phyloP scores from a whole-genome alignment of 2,888 invertebrate species.

The Drosophila conformis region DNA sequence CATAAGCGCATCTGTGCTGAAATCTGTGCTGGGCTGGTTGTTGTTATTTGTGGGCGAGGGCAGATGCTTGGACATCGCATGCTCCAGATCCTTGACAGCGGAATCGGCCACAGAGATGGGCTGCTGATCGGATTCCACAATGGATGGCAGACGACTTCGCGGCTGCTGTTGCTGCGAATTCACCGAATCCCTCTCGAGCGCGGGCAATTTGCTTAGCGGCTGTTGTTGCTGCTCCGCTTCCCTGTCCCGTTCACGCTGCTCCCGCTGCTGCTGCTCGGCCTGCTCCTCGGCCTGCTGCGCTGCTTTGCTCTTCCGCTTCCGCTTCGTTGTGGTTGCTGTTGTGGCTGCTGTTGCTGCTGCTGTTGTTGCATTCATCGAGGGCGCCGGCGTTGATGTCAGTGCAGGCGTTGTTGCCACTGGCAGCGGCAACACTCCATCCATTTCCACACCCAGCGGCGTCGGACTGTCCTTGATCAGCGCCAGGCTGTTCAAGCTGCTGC shows the following conservation, averaged over 20 bases:
- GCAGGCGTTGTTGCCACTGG: slow-evolving; percentile 67
- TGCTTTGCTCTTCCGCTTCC: slow-evolving; percentile 88
- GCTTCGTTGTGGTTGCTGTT: slow-evolving; percentile 76
- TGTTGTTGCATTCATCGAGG: slow-evolving; percentile 16
- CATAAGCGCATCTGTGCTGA: slow-evolving; percentile 93
- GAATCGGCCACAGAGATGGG: slow-evolving; percentile 74
- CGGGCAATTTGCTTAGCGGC: slow-evolving; percentile 65
- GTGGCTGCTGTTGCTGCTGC: not conserved
- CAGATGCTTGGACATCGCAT: slow-evolving; percentile 98
- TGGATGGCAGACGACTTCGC: slow-evolving; percentile 83
- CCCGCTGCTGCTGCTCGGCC: slow-evolving; percentile 60
- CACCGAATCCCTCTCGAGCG: slow-evolving; percentile 38
- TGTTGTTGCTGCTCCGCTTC: slow-evolving; percentile 86
- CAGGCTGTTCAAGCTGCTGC: slow-evolving; percentile 69
- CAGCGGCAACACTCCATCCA: slow-evolving; percentile 72
- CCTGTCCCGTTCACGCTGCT: slow-evolving; percentile 69
- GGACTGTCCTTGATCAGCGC: slow-evolving; percentile 81
- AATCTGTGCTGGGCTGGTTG: slow-evolving; percentile 90
- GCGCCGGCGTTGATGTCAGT: slow-evolving; percentile 50
- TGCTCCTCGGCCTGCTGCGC: slow-evolving; percentile 84
- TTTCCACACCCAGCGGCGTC: slow-evolving; percentile 71
- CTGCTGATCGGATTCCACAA: slow-evolving; percentile 79
- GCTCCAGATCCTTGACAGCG: slow-evolving; percentile 92
- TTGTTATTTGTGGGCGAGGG: slow-evolving; percentile 86
- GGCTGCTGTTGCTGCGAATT: slow-evolving; percentile 66